phyloP scores from a whole-genome alignment of 2,888 invertebrate species.

The Gastracanthus pulcherrimus region DNA sequence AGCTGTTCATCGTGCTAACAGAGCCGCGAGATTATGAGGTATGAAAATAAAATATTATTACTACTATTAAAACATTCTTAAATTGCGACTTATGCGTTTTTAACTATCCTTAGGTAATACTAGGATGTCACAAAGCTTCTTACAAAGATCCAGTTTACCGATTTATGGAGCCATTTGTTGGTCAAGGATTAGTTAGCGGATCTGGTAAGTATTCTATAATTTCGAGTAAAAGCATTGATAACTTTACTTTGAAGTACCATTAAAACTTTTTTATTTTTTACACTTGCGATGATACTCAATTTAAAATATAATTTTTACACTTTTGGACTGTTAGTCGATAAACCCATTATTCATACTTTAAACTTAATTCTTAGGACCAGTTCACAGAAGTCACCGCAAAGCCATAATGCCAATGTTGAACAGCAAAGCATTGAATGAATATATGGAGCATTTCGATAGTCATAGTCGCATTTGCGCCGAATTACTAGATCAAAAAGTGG shows the following conservation, averaged over 20 bases:
- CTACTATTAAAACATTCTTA: neutral
- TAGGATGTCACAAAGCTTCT: slow-evolving; percentile 60
- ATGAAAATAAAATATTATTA: slow-evolving; percentile 8
- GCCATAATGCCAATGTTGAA: slow-evolving; percentile 61
- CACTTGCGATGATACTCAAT: neutral
- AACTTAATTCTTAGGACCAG: slow-evolving; percentile 38
- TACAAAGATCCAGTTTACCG: slow-evolving; percentile 62
- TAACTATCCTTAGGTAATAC: slow-evolving; percentile 54
- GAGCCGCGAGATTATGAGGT: slow-evolving; percentile 63
- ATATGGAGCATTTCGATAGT: slow-evolving; percentile 57
- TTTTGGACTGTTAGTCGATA: neutral
- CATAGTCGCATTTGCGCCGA: slow-evolving; percentile 60
- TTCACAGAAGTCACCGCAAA: slow-evolving; percentile 56
- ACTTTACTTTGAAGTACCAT: no score
- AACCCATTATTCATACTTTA: neutral
- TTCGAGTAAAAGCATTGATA: no score
- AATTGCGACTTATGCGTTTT: neutral
- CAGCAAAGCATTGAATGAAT: slow-evolving; percentile 55
- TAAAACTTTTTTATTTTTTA: no score
- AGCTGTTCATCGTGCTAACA: slow-evolving; percentile 60
- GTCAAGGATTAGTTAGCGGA: slow-evolving; percentile 61
- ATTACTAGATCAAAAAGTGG: slow-evolving; percentile 58
- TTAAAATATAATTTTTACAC: neutral
- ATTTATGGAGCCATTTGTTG: slow-evolving; percentile 63
- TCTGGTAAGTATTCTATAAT: no score